Percentiles rank a stretch among this genome's conserved stretches.
These are phyloP conservation scores for Tupaia tana DNA, from an alignment of 2,113 vertebrate genomes.

Conservation along the genomic window DNA sequence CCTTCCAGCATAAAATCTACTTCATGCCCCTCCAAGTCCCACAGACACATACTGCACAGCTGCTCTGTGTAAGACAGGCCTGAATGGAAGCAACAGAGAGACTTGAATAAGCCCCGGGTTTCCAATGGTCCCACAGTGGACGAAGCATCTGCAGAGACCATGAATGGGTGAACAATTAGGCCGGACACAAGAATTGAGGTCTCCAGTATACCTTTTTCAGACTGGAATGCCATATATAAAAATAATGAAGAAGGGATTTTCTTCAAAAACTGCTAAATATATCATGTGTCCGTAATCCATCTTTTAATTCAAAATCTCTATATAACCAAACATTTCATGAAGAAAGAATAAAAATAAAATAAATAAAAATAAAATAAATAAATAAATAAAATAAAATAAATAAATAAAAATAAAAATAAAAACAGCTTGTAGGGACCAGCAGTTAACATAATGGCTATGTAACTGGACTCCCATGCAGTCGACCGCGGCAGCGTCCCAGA, in stretches of 20 bases:
- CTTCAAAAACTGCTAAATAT: not conserved
- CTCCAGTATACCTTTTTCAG: not conserved
- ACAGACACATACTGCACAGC: not conserved
- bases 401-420: no score
- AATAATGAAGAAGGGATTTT: not conserved
- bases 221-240: not conserved
- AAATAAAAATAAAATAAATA: no score
- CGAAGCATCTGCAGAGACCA: not conserved
- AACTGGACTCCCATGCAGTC: no score
- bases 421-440: no score
- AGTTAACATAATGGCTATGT: no score
- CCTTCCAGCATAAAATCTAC: not conserved
- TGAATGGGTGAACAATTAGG: not conserved
- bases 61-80: not conserved
- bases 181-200: not conserved
- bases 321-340: not conserved
- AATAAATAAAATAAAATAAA: no score
- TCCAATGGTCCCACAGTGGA: not conserved
- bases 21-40: not conserved
- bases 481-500: no score
- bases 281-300: not conserved
- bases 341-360: not conserved
- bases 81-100: not conserved
- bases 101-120: not conserved
- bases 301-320: slow-evolving; percentile 4